phyloP scores from a whole-genome alignment of 2,888 invertebrate genomes.

The Stenurella melanura region DNA sequence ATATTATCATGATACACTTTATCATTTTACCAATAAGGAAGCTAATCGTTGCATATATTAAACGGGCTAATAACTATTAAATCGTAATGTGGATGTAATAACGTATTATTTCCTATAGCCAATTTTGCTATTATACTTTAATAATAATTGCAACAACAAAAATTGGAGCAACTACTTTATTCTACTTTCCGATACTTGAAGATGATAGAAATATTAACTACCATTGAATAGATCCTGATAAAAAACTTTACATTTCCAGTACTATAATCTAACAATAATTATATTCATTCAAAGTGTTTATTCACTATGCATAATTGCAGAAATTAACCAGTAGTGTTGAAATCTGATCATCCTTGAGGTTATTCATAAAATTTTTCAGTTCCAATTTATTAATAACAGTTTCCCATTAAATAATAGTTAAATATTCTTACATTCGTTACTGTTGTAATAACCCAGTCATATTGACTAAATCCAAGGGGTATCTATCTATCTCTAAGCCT shows the following conservation, averaged over 20 bases:
- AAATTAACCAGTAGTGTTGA: no score
- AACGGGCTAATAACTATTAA: background rate
- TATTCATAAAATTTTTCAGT: no score
- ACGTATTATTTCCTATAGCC: constrained; percentile 2
- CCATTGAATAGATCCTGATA: background rate
- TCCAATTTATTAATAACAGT: no score
- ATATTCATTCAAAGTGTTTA: no score
- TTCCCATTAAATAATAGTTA: no score
- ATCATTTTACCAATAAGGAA: constrained; percentile 35
- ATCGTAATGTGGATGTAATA: background rate
- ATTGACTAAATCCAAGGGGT: no score
- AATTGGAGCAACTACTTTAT: background rate
- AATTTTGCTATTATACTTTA: constrained; percentile 1
- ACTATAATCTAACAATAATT: no score
- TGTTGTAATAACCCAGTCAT: no score
- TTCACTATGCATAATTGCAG: no score
- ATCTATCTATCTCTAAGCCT: no score
- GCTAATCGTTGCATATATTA: background rate
- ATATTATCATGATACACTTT: constrained; percentile 30
- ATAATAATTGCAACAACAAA: background rate
- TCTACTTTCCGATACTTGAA: background rate
- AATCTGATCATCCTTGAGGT: no score
- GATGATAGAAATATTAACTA: background rate
- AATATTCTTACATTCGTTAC: no score
- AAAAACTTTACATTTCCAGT: background rate